Percentiles rank a stretch among this genome's conserved stretches.
Evolutionary conservation across 2,113 vertebrate species (phyloP).

Genomic region (Callocephalon fimbriatum): DNA sequence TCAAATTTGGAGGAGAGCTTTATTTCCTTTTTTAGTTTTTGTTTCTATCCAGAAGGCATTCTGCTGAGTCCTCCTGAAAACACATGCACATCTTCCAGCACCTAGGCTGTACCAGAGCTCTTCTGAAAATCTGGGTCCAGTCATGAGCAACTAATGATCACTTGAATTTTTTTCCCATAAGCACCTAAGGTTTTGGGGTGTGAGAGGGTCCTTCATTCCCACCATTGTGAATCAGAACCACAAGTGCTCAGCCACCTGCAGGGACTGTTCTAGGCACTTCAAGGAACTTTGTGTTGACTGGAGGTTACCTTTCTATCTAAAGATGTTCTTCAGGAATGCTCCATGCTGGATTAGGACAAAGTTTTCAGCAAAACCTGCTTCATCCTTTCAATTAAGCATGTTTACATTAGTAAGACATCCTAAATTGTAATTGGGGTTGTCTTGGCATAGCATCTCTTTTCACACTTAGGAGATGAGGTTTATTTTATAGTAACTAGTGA

Average conservation of each 20-base stretch:
- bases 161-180: background rate
- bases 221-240: background rate
- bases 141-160: background rate
- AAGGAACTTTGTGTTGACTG: background rate
- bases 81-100: background rate
- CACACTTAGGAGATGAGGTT: background rate
- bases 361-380: background rate
- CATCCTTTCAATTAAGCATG: background rate
- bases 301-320: background rate
- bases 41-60: background rate
- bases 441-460: background rate
- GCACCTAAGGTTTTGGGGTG: background rate
- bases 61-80: background rate
- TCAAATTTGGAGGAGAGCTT: background rate
- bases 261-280: background rate
- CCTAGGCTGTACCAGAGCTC: background rate
- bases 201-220: background rate
- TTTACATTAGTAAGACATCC: constrained; percentile 26
- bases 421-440: background rate
- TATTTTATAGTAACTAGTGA: background rate
- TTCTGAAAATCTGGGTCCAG: background rate
- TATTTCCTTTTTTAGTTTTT: background rate
- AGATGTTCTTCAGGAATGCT: background rate
- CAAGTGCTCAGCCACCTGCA: background rate
- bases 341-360: background rate